These are phyloP conservation scores for Cyclina sinensis DNA, from an alignment of 1,140 invertebrate species.

Conservation along the genomic window DNA sequence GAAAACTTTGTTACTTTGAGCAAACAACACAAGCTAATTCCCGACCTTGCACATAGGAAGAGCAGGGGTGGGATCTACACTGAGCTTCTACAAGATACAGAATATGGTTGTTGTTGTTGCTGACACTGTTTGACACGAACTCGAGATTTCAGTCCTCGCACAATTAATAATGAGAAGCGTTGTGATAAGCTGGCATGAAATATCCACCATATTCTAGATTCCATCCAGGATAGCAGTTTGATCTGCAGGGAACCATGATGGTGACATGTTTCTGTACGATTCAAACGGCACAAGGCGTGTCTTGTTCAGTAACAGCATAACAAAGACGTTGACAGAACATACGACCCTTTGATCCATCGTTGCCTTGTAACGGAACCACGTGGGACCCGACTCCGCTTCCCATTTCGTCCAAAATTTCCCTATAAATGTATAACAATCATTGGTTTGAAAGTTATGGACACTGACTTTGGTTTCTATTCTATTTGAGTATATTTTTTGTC, in stretches of 20 bases:
- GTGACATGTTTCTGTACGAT: background rate
- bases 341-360: no score
- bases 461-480: no score
- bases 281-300: constrained; percentile 69
- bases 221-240: constrained; percentile 67
- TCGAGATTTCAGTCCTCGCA: constrained; percentile 71
- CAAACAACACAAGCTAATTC: constrained; percentile 74
- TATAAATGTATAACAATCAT: no score
- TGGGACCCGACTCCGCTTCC: no score
- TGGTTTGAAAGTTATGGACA: no score
- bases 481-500: no score
- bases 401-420: no score
- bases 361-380: no score
- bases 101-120: constrained; percentile 62
- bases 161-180: constrained; percentile 45
- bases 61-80: constrained; percentile 72
- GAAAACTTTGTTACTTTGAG: constrained; percentile 63
- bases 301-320: constrained; percentile 37
- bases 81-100: constrained; percentile 60
- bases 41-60: constrained; percentile 58
- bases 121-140: background rate
- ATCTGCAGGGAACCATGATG: constrained; percentile 68
- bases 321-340: no score
- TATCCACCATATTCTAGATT: constrained; percentile 67
- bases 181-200: constrained; percentile 60